A percentile compares a stretch with the other conserved stretches of the same genome.
These are phyloP conservation scores for Metellina segmentata DNA, from an alignment of 2,888 invertebrate species.

Conservation along the genomic window DNA sequence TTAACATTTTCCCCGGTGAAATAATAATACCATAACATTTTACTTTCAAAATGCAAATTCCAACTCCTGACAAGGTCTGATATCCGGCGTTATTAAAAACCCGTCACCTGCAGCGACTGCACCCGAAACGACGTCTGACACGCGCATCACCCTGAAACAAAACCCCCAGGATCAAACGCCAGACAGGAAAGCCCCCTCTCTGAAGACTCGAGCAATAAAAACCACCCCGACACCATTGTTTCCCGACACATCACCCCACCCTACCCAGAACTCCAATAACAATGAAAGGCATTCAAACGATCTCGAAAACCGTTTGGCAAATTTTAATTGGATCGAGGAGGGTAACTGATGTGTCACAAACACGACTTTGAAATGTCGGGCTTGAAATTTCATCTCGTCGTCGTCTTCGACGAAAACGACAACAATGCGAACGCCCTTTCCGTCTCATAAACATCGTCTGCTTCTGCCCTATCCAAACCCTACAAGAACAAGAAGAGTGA, in stretches of 20 bases:
- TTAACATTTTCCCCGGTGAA: neutral
- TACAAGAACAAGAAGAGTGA: slow-evolving; percentile 27
- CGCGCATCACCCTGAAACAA: neutral
- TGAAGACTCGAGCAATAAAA: neutral
- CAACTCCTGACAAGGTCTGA: neutral
- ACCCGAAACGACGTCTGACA: neutral
- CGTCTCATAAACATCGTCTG: neutral
- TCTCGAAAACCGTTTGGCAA: neutral
- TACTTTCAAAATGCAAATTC: neutral
- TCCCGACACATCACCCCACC: neutral
- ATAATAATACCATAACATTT: neutral
- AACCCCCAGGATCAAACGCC: neutral
- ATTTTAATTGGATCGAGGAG: neutral
- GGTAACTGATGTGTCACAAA: neutral
- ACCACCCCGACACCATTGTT: neutral
- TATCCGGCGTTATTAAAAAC: neutral
- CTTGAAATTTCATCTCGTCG: neutral
- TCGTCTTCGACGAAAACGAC: neutral
- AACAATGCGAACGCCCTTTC: neutral
- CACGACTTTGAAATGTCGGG: neutral
- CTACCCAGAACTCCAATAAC: neutral
- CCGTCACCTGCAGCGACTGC: neutral
- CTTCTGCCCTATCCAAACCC: neutral
- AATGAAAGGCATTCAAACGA: neutral
- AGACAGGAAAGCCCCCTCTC: too few relatives aligned